Base-by-base conservation (phyloP, 2,797 vertebrate genomes). In the Danio kyathit region DNA sequence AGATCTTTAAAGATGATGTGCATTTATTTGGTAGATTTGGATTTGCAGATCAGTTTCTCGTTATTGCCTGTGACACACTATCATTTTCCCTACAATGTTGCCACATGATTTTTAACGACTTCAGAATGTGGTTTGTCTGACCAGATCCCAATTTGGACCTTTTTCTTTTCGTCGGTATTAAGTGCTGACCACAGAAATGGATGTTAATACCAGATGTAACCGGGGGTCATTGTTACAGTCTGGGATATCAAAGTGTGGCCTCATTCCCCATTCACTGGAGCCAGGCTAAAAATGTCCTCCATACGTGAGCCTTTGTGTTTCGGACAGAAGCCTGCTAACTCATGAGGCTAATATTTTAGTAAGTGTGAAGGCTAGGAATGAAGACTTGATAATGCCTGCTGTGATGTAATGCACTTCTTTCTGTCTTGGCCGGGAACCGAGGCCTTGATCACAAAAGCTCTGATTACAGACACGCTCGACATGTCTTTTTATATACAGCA, bases 351-450 rank as follows among this genome's bases (percentile, higher is more conserved):
- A 91, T 88, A 90, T 89, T 92, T 91, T 87, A 90, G 90, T 86
- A 91, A 82, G 92, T 86, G 90, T 88, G 89, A 91, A 89, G 88
- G 89, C 89, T 90, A 83, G 86, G 87, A 52, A 87, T 76, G 87
- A 88, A 83, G 83, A 88, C 84, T 86, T 70, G 90, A 89, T 92
- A 91, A 93, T 91, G 84, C 29, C 91, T 49, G 10, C 11, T 65
- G 73, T 92, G 91, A 93, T 87, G 91, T 92, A 87, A 92, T 88
- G 85, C 76, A 60, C 88, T 76, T 82, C 89, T 92, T 29, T 91
- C 87, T 86, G 91, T 86, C 82, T 86, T 82, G 76, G 13, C 86
- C 63, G 16, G 75, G 71, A 80, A 82, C 38, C 78, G 73, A 72
- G 59, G 69, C 73, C 81, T 84, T 86, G 77, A 88, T 86, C 85